Evolutionary conservation across 35 echinoderm and acorn worm species (phyloP).

Genomic region (Ophiothrix spiculata): DNA sequence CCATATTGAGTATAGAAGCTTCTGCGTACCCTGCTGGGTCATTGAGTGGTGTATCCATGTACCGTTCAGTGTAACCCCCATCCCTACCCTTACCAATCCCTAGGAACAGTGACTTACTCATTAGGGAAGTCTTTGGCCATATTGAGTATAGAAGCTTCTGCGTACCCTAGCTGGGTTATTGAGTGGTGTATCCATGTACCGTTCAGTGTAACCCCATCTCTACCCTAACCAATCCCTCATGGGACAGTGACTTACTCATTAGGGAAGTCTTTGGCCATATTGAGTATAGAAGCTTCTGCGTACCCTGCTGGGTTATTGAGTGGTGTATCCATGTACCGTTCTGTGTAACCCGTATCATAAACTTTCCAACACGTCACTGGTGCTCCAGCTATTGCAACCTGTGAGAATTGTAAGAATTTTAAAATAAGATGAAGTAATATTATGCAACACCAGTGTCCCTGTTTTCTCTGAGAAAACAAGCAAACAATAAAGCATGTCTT

Average conservation of each 20-base stretch:
- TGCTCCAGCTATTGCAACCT: conserved; percentile 96
- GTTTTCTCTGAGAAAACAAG: no score
- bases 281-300: conserved; percentile 78
- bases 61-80: neutral
- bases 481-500: no score
- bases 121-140: no score
- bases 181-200: no score
- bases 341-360: conserved; percentile 98
- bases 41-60: conserved; percentile 63
- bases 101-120: no score
- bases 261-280: conserved; percentile 74
- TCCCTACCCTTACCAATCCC: neutral
- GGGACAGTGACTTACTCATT: conserved; percentile 80
- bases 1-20: conserved; percentile 79
- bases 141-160: no score
- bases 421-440: no score
- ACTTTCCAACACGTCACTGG: conserved; percentile 95
- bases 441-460: no score
- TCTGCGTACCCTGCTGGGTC: conserved; percentile 84
- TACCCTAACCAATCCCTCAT: neutral
- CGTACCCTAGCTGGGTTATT: no score
- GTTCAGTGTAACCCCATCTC: neutral
- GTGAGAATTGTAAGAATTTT: neutral
- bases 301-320: conserved; percentile 90
- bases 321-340: conserved; percentile 96